A percentile compares a stretch with the other conserved stretches of the same genome.
These are phyloP conservation scores for Geodia barretti DNA, from an alignment of 37 sponge, comb jelly and placozoan species.

Conservation along the genomic window DNA sequence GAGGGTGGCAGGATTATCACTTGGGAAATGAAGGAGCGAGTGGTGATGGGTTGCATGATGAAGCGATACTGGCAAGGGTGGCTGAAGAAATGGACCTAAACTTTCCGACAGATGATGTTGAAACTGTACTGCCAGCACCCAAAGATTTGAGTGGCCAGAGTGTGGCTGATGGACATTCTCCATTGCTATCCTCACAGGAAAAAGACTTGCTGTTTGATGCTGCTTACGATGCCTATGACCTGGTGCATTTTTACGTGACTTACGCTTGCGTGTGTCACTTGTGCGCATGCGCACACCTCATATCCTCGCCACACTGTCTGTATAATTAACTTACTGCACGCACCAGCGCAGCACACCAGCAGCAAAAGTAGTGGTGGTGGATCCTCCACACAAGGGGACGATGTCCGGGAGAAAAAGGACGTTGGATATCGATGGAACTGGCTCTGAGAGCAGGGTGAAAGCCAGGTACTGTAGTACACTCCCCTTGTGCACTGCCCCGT, in stretches of 20 bases:
- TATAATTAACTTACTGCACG: no score
- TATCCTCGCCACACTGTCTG: no score
- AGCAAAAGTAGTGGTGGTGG: no score
- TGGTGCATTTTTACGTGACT: no score
- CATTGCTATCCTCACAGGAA: no score
- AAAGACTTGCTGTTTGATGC: background rate
- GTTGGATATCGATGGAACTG: slow-evolving; percentile 58
- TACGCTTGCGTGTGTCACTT: no score
- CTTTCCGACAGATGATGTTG: no score
- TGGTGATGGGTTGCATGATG: background rate
- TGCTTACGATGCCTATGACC: background rate
- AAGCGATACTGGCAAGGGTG: background rate
- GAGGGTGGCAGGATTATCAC: background rate
- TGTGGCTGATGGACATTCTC: no score
- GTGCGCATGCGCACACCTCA: background rate
- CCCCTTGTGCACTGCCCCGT: no score
- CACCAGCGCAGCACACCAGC: no score
- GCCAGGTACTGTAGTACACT: slow-evolving; percentile 14
- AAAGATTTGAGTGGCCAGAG: no score
- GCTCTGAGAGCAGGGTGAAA: slow-evolving; percentile 3
- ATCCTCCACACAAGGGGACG: background rate
- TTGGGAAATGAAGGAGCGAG: background rate
- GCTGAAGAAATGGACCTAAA: background rate
- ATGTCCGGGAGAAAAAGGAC: slow-evolving; percentile 74
- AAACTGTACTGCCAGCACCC: no score